Base-by-base conservation (phyloP, 30 jellyfish, hydroid and myxozoan genomes). In the Cassiopea andromeda region DNA sequence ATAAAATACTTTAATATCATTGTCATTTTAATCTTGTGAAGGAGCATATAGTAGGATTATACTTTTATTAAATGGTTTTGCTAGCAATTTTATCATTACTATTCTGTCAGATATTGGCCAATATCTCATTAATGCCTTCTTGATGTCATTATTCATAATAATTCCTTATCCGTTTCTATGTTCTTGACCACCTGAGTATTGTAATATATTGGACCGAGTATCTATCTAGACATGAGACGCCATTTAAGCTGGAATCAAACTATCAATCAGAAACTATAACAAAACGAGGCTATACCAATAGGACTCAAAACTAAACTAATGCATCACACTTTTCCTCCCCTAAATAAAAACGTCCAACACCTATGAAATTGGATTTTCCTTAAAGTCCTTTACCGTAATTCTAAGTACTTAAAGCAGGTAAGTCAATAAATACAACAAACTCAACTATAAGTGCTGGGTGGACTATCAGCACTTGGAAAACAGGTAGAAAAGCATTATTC, bases 391-490 rank as follows among this genome's bases (percentile, higher is more conserved):
- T 58, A 80, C 79, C 60, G 89, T 66, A 38, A 80, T 57, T 58
- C 89, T 38, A 54, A 76, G 85, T 76, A 5, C 60, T 58, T 80
- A 27, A 6, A 9, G 50, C 38, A 64, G 58, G 48, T 70, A 48
- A 60, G 60, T 80, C 48, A 67, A 67, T 72, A 46, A 82, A 61
- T 38, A 82, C 82, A 82, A 61, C 90, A 14, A 82, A 82, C 90
- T 82, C 90, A 82, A 64, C 82, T 82, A 82, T 73, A 82, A 82
- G 75, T 66, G 90, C 75, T 82, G 73, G 90, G 90, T 82, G 89
- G 71, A 81, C 89, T 81, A 81, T 50, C 86, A 77, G 74, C 86
- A 77, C 86, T 77, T 77, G 86, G 86, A 73, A 73, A 46, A 73
- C 87, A 78, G 87, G 87, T 75, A 48, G 87, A 50, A 78, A 75